Base-by-base conservation (phyloP, 2,888 invertebrate genomes). In the Quadroppia sp. region DNA sequence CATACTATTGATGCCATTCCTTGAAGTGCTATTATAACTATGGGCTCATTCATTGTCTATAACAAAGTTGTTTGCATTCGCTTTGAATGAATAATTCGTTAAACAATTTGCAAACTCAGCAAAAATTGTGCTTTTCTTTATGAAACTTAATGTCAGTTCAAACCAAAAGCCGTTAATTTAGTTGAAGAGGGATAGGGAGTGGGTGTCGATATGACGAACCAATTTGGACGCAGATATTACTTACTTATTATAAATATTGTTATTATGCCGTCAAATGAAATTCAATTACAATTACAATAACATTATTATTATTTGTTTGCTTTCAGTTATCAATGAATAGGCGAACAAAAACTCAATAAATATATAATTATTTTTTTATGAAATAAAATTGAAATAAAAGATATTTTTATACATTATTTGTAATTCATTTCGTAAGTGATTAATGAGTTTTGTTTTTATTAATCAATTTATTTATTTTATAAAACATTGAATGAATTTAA, bases 61-160 rank as follows among this genome's bases (percentile, higher is more conserved):
- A 67, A 67, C 67, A 67, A n/a, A 67, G 67, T 67, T 67, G 67
- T 67, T 67, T 36, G 67, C 42, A 42, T 67, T 67, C 42, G 36
- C 23, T 67, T 61, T 11, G 32, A 61, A 61, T 61, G 67, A 36
- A 67, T 67, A 36, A 67, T 36, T 42, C 23, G 67, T 36, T 67
- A 67, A 67, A 67, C 67, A 67, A 67, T 67, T 67, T 67, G 67
- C 67, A 67, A 67, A 67, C 67, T 67, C 42, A n/a, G n/a, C n/a
- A n/a, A n/a, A n/a, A n/a, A n/a, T n/a, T n/a, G n/a, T 67, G 67
- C 67, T 67, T 36, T 67, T 42, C 30, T 42, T 64, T 64, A n/a
- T n/a, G n/a, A n/a, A 36, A 11, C 36, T 32, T 20, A n/a, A 7
- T 64, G 67, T 67, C 67, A 67, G 67, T 23, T 20, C 17, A 1